These are phyloP conservation scores for Agonopterix alstromeriana DNA, from an alignment of 2,888 invertebrate species.

Conservation along the genomic window DNA sequence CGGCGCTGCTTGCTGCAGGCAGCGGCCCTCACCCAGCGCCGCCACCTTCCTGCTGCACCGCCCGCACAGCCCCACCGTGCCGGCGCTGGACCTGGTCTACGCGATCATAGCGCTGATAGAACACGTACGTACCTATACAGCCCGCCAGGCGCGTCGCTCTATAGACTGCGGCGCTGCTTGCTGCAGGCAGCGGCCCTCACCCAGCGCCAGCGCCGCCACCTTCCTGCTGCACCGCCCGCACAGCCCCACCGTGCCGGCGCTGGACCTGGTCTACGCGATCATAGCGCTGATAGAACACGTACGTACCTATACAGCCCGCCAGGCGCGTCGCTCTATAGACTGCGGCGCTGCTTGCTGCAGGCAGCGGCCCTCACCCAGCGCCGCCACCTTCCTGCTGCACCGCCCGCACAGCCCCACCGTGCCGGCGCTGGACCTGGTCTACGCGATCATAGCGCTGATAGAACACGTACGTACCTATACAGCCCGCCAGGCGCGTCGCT, in stretches of 20 bases:
- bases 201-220: constrained; percentile 85
- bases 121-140: no score
- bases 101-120: constrained; percentile 88
- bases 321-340: constrained; percentile 93
- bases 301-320: no score
- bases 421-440: constrained; percentile 90
- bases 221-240: constrained; percentile 91
- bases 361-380: constrained; percentile 80
- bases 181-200: constrained; percentile 80
- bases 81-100: constrained; percentile 90
- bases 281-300: constrained; percentile 89
- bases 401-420: constrained; percentile 88
- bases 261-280: constrained; percentile 89
- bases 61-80: constrained; percentile 87
- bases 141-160: constrained; percentile 87
- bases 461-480: no score
- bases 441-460: constrained; percentile 86
- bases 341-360: constrained; percentile 85
- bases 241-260: constrained; percentile 85
- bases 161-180: constrained; percentile 93
- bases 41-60: constrained; percentile 88
- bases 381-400: constrained; percentile 87
- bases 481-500: constrained; percentile 88
- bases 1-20: constrained; percentile 85
- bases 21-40: constrained; percentile 80